These are phyloP conservation scores for Athrips mouffetella DNA, from an alignment of 2,888 invertebrate species.

Conservation along the genomic window DNA sequence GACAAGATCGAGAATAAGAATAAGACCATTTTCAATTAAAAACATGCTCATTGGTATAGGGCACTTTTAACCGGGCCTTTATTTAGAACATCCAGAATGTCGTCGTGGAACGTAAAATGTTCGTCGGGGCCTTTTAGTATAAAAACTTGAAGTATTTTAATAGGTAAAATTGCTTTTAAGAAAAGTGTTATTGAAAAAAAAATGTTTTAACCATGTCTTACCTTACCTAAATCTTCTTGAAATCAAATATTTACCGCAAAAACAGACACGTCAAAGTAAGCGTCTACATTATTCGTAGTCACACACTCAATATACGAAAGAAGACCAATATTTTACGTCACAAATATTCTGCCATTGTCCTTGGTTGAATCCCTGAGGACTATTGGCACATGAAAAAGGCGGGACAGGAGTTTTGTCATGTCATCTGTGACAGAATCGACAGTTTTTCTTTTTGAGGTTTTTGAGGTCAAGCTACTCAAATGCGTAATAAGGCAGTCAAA, in stretches of 20 bases:
- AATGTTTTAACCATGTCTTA: neutral
- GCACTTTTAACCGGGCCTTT: too few relatives aligned
- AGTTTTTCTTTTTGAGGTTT: neutral
- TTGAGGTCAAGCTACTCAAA: neutral
- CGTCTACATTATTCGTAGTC: neutral
- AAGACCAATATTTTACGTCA: slow-evolving; percentile 1
- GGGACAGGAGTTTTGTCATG: slow-evolving; percentile 1
- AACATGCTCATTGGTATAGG: too few relatives aligned
- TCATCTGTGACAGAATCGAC: neutral
- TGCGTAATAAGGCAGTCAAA: too few relatives aligned
- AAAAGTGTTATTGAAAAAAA: too few relatives aligned
- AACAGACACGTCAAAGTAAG: neutral
- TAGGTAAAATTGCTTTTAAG: too few relatives aligned
- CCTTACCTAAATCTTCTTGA: neutral
- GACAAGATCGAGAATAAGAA: too few relatives aligned
- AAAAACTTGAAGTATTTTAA: too few relatives aligned
- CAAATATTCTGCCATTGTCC: neutral
- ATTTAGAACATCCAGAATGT: too few relatives aligned
- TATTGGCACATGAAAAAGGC: slow-evolving; percentile 1
- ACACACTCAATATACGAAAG: neutral
- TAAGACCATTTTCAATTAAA: too few relatives aligned
- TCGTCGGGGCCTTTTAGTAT: too few relatives aligned
- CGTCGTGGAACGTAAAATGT: too few relatives aligned
- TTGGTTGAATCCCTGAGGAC: neutral
- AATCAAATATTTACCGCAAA: neutral